Evolutionary conservation across 92 coral and sea anemone genomes (phyloP).

Genomic region (Porites divaricata): DNA sequence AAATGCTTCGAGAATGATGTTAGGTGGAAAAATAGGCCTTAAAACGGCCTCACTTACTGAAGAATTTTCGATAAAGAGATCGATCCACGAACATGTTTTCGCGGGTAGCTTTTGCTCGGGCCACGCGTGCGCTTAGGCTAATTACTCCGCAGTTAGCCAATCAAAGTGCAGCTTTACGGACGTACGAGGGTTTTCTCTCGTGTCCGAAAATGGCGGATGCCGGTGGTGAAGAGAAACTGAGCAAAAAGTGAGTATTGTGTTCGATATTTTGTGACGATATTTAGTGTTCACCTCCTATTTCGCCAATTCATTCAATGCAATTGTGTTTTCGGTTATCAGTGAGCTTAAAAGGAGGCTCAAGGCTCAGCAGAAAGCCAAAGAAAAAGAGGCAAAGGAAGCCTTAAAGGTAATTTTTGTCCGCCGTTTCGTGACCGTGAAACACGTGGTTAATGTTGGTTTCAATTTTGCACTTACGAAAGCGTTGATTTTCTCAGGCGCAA

Average conservation of each 20-base stretch:
- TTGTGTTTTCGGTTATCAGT: constrained; percentile 34
- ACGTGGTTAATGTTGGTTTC: constrained; percentile 34
- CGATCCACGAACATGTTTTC: constrained; percentile 45
- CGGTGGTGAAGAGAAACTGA: constrained; percentile 86
- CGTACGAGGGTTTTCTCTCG: constrained; percentile 57
- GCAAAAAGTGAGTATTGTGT: constrained; percentile 79
- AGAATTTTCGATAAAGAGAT: neutral
- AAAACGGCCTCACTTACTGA: neutral
- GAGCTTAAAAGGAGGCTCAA: constrained; percentile 92
- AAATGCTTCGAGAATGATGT: neutral
- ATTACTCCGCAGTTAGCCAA: constrained; percentile 69
- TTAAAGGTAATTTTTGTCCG: constrained; percentile 52
- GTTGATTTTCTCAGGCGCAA: constrained; percentile 34
- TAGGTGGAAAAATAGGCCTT: neutral
- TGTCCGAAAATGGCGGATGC: constrained; percentile 92
- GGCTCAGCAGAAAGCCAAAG: constrained; percentile 97
- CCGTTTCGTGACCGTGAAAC: neutral
- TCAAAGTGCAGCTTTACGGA: constrained; percentile 43
- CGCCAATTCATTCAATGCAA: neutral
- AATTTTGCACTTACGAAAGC: neutral
- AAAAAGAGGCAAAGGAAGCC: constrained; percentile 83
- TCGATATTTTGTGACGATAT: no score
- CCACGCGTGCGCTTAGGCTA: constrained; percentile 70
- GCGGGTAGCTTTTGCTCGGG: constrained; percentile 69
- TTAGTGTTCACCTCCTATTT: neutral